Conservation (phyloP, 1,140 invertebrate genomes). For the Lucilia cuprina region DNA sequence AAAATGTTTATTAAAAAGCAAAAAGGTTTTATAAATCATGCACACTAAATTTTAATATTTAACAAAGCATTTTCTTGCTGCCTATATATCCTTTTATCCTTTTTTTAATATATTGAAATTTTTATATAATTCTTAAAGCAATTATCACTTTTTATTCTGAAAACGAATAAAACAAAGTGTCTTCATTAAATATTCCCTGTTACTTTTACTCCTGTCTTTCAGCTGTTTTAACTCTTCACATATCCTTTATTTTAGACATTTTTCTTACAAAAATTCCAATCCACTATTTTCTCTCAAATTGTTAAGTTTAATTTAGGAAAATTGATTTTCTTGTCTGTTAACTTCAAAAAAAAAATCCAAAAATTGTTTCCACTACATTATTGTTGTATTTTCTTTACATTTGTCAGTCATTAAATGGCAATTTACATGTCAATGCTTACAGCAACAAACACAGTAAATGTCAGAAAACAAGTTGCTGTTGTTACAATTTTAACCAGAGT, state of each 20-base stretch:
- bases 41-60: too few relatives aligned
- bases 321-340: background rate
- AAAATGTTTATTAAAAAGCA: too few relatives aligned
- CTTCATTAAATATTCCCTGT: too few relatives aligned
- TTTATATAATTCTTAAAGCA: too few relatives aligned
- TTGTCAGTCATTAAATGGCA: slow-evolving; percentile 35
- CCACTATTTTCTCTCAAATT: background rate
- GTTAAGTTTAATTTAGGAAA: background rate
- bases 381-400: slow-evolving; percentile 13
- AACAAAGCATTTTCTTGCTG: too few relatives aligned
- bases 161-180: too few relatives aligned
- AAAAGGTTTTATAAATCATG: too few relatives aligned
- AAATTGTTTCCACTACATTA: slow-evolving; percentile 2
- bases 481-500: background rate
- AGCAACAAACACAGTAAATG: slow-evolving; percentile 4
- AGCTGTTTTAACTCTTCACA: too few relatives aligned
- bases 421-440: slow-evolving; percentile 35
- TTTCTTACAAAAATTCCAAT: background rate
- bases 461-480: background rate
- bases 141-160: too few relatives aligned
- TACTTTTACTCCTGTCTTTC: too few relatives aligned
- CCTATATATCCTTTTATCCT: too few relatives aligned
- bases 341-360: background rate
- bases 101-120: too few relatives aligned
- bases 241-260: background rate